Evolutionary conservation across 2,113 vertebrate species (phyloP).

Genomic region (Bubalus kerabau): DNA sequence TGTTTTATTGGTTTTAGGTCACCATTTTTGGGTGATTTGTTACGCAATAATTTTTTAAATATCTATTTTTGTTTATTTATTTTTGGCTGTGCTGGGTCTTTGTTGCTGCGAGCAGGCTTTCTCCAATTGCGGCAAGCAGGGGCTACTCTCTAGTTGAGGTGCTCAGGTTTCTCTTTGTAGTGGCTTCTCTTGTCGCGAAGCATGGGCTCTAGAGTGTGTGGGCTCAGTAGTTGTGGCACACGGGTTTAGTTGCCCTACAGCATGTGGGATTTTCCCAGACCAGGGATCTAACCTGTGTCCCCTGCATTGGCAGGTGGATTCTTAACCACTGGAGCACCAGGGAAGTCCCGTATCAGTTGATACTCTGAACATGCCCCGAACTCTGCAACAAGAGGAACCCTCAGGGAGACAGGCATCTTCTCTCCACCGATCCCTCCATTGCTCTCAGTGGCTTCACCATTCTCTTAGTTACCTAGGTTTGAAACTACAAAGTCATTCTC

Average conservation of each 20-base stretch:
- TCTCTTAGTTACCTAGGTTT: not conserved
- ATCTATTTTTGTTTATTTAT: not conserved
- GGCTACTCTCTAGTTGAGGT: not conserved
- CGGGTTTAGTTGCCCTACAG: not conserved
- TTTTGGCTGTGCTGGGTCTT: not conserved
- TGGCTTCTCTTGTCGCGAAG: not conserved
- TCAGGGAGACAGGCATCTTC: not conserved
- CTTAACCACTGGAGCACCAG: not conserved
- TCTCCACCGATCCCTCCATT: not conserved
- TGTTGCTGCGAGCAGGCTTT: not conserved
- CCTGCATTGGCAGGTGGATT: not conserved
- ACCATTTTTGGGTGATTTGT: not conserved
- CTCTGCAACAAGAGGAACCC: not conserved
- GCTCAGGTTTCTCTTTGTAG: not conserved
- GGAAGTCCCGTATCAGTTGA: not conserved
- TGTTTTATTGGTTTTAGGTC: not conserved
- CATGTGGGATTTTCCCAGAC: not conserved
- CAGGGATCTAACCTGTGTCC: not conserved
- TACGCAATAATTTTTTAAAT: not conserved
- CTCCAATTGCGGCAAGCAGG: not conserved
- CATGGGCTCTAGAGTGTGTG: not conserved
- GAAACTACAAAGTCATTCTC: not conserved
- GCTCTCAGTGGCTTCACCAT: not conserved
- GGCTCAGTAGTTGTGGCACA: not conserved
- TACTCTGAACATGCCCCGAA: not conserved